Percentiles rank a stretch among this genome's conserved stretches.
Conservation (phyloP, 1,140 invertebrate species). For the Platyura marginata region DNA sequence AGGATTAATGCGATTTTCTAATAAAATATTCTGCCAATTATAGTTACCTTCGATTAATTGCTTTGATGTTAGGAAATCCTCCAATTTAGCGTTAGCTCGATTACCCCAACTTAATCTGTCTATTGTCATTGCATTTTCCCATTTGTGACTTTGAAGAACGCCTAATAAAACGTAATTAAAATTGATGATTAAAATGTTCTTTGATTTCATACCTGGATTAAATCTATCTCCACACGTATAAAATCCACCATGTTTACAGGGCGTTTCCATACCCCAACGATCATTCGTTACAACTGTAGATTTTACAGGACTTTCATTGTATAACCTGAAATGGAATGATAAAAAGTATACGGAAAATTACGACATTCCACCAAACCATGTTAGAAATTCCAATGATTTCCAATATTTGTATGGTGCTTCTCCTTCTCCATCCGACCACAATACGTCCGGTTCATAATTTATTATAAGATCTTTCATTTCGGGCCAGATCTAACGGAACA, state of each 20-base stretch:
- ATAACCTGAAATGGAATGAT: slow-evolving; percentile 31
- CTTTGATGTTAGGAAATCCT: slow-evolving; percentile 50
- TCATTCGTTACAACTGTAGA: slow-evolving; percentile 67
- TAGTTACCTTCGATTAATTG: slow-evolving; percentile 39
- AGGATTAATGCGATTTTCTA: background rate
- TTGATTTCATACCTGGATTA: slow-evolving; percentile 46
- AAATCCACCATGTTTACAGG: slow-evolving; percentile 79
- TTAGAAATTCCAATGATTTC: slow-evolving; percentile 58
- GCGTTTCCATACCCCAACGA: slow-evolving; percentile 55
- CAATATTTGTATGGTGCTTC: slow-evolving; percentile 66
- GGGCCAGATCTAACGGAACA: slow-evolving; percentile 18
- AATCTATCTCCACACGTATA: slow-evolving; percentile 70
- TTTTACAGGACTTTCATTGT: slow-evolving; percentile 85
- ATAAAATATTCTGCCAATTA: background rate
- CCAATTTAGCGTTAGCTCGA: slow-evolving; percentile 47
- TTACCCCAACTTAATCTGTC: slow-evolving; percentile 85
- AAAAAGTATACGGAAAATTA: background rate
- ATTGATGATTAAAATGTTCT: background rate
- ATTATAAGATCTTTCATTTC: slow-evolving; percentile 57
- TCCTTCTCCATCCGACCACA: slow-evolving; percentile 89
- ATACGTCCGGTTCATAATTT: slow-evolving; percentile 67
- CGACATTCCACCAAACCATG: slow-evolving; percentile 37
- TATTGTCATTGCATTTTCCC: slow-evolving; percentile 86
- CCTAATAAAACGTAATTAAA: slow-evolving; percentile 23
- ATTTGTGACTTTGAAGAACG: slow-evolving; percentile 54